Evolutionary conservation across 1,140 invertebrate species (phyloP).

Genomic region (Drosophila mayri): DNA sequence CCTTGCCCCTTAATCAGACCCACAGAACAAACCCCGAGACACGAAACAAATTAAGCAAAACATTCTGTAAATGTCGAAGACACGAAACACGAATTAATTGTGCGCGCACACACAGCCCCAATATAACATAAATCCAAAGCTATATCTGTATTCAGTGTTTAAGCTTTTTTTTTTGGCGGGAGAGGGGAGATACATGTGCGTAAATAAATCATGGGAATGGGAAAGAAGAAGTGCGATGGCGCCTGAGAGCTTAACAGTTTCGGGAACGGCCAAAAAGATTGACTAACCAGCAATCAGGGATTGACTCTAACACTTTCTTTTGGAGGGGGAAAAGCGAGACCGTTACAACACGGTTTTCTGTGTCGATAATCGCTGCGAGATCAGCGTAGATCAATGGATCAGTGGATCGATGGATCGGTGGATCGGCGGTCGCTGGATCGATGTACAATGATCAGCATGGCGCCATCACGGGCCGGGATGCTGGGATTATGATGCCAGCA

Average conservation of each 20-base stretch:
- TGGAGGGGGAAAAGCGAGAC: constrained; percentile 36
- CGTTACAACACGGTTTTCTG: constrained; percentile 63
- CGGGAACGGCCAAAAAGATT: constrained; percentile 24
- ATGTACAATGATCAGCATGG: constrained; percentile 70
- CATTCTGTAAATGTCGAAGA: constrained; percentile 82
- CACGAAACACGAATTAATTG: constrained; percentile 74
- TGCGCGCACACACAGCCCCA: constrained; percentile 30
- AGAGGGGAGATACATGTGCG: constrained; percentile 59
- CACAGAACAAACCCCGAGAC: constrained; percentile 24
- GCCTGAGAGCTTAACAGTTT: constrained; percentile 67
- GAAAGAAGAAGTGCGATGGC: constrained; percentile 59
- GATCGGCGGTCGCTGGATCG: constrained; percentile 30
- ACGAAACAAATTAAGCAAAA: constrained; percentile 80
- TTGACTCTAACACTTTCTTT: constrained; percentile 70
- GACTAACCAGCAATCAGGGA: constrained; percentile 43
- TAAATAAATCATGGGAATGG: constrained; percentile 75
- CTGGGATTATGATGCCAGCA: constrained; percentile 65
- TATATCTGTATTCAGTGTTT: constrained; percentile 8
- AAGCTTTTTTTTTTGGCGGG: constrained; percentile 23
- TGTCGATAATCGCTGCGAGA: constrained; percentile 51
- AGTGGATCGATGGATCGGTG: constrained; percentile 36
- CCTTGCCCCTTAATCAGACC: constrained; percentile 2
- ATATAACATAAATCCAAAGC: constrained; percentile 22
- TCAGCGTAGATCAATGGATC: constrained; percentile 33
- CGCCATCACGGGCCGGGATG: constrained; percentile 42